Base-by-base conservation (phyloP, 2,888 invertebrate species). In the Lamellibrachia satsuma region DNA sequence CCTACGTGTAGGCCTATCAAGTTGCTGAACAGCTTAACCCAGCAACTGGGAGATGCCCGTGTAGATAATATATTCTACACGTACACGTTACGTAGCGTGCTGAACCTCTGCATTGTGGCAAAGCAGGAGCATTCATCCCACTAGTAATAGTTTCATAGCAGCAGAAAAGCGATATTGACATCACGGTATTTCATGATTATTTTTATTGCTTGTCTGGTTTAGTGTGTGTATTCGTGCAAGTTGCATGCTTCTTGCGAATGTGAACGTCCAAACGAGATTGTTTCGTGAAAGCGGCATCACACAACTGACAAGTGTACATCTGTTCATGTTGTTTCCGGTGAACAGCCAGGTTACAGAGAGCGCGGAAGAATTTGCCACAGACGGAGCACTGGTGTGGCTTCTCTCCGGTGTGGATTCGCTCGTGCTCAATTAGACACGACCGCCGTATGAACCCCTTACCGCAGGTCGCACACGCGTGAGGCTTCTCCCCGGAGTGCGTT, bases 401-500 rank as follows among this genome's bases (percentile, higher is more conserved):
- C 22, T 22, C 75, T 75, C 75, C 75, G 4, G 75, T 75, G 22
- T 75, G 75, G 9, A 57, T 92, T 22, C n/a, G 90, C 52, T 52
- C 51, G 52, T 92, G 92, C 90, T 90, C 52, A 9, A 51, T 90
- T 91, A 92, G 90, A 90, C 52, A 52, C 27, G 52, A 51, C 52
- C 27, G 60, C n/a, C 90, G 92, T 51, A 90, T n/a, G 39, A 92
- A 92, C 8, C 51, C 11, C 22, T 51, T 52, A 1, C 22, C 27
- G 52, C 92, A 92, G 15, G n/a, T 52, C 7, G 52, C 92, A 52
- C 92, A 92, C 6, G 39, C 57, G 6, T 92, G 52, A 51, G 92
- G 92, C 52, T 92, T 92, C 90, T 92, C 92, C 9, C 92, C 92
- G 8, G 92, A 90, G 39, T 92, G 92, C 8, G 91, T 92, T n/a